phyloP scores from a whole-genome alignment of 2,113 vertebrate species.

The Nansenia antarctica region DNA sequence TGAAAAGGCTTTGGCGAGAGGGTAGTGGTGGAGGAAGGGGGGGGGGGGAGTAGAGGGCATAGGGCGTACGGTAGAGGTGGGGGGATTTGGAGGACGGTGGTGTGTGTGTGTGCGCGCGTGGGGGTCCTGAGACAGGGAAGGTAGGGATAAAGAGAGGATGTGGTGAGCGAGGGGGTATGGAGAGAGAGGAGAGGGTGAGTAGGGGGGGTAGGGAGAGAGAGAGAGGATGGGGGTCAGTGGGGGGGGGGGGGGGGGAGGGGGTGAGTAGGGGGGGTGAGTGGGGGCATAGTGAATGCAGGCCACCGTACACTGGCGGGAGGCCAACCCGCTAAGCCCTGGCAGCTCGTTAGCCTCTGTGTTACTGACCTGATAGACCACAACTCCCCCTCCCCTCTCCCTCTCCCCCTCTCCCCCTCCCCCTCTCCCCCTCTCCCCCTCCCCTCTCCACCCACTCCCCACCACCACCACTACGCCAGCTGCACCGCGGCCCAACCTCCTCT shows the following conservation, averaged over 20 bases:
- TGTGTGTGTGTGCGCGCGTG: background rate
- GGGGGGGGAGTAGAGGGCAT: background rate
- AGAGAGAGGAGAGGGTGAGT: background rate
- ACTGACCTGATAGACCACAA: conserved; percentile 72
- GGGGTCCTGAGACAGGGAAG: background rate
- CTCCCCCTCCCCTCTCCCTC: conserved; percentile 13
- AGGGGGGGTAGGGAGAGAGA: background rate
- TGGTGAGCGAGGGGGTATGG: background rate
- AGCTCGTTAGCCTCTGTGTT: conserved; percentile 71
- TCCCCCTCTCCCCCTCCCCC: conserved; percentile 2
- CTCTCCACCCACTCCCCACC: background rate
- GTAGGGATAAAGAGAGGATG: background rate
- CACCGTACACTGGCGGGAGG: conserved; percentile 53
- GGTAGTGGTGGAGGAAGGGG: background rate
- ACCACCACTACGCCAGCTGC: conserved; percentile 8
- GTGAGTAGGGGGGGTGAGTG: background rate
- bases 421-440: background rate
- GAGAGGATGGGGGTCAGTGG: background rate
- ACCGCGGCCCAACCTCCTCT: conserved; percentile 10
- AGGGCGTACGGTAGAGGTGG: background rate
- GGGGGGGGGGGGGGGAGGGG: background rate
- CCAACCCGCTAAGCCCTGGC: conserved; percentile 64
- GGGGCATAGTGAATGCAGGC: conserved; percentile 51
- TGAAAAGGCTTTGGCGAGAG: background rate
- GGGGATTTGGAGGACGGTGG: background rate